Evolutionary conservation across 2,797 vertebrate species (phyloP).

Genomic region (Sebastes trivittatus): DNA sequence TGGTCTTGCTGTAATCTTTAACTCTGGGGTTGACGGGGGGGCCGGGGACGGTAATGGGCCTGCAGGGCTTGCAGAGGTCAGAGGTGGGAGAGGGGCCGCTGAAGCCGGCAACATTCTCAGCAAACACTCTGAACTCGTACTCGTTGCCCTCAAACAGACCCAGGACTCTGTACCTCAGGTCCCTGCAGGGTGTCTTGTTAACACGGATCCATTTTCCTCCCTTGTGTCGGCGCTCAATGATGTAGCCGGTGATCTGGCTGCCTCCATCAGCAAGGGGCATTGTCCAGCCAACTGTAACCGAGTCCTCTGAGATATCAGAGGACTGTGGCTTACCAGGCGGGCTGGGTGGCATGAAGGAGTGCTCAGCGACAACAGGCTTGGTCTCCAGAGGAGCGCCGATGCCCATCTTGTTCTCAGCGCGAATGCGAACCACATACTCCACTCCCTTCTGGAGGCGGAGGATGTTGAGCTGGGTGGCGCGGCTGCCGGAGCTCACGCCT

Average conservation of each 20-base stretch:
- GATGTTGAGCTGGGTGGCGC: slow-evolving; percentile 89
- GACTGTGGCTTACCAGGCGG: slow-evolving; percentile 93
- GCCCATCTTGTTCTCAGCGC: slow-evolving; percentile 98
- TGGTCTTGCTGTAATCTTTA: slow-evolving; percentile 94
- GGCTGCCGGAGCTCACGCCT: slow-evolving; percentile 91
- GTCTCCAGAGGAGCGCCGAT: slow-evolving; percentile 94
- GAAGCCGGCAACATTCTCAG: slow-evolving; percentile 95
- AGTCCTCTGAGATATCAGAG: slow-evolving; percentile 92
- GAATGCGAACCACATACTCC: slow-evolving; percentile 95
- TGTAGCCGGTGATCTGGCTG: slow-evolving; percentile 94
- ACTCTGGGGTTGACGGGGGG: slow-evolving; percentile 96
- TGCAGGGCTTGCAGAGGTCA: slow-evolving; percentile 93
- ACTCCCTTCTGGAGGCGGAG: slow-evolving; percentile 92
- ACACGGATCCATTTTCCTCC: slow-evolving; percentile 98
- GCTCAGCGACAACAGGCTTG: slow-evolving; percentile 92
- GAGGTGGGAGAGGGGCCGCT: slow-evolving; percentile 95
- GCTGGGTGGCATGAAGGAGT: slow-evolving; percentile 92
- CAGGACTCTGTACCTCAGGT: slow-evolving; percentile 91
- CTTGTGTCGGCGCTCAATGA: slow-evolving; percentile 93
- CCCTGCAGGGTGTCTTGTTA: slow-evolving; percentile 92
- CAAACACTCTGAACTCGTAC: slow-evolving; percentile 99
- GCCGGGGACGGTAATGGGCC: slow-evolving; percentile 92
- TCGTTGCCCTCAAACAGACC: slow-evolving; percentile 96
- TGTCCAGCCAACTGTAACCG: slow-evolving; percentile 93
- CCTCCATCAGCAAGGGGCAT: slow-evolving; percentile 95